A percentile compares a stretch with the other conserved stretches of the same genome.
phyloP scores from a whole-genome alignment of 2,888 invertebrate species.

The Harpagoxenus sublaevis region DNA sequence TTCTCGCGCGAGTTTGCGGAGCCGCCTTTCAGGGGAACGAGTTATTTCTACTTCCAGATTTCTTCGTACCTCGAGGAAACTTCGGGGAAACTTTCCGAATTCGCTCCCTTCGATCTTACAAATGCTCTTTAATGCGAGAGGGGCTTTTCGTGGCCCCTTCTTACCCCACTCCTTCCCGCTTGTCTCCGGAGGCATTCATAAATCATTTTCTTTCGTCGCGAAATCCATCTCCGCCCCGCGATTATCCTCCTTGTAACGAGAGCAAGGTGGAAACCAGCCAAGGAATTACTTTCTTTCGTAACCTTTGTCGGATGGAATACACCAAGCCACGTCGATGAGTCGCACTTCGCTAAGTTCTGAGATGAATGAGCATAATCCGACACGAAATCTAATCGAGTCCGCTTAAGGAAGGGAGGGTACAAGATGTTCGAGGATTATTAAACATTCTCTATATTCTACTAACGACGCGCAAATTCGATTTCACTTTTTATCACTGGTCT shows the following conservation, averaged over 20 bases:
- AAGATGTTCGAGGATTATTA: slow-evolving; percentile 2
- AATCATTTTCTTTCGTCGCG: slow-evolving; percentile 70
- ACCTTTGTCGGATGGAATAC: slow-evolving; percentile 52
- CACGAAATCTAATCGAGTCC: slow-evolving; percentile 26
- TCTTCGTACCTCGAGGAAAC: slow-evolving; percentile 61
- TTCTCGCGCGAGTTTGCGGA: slow-evolving; percentile 32
- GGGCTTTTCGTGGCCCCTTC: neutral
- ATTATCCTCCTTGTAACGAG: slow-evolving; percentile 48
- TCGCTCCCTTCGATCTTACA: slow-evolving; percentile 63
- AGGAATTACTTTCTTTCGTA: slow-evolving; percentile 62
- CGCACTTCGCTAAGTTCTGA: slow-evolving; percentile 1
- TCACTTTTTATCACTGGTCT: neutral
- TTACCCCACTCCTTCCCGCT: neutral
- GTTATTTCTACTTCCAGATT: slow-evolving; percentile 67
- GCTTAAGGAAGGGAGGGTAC: neutral
- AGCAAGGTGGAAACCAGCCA: slow-evolving; percentile 51
- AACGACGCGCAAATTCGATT: neutral
- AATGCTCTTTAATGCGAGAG: slow-evolving; percentile 68
- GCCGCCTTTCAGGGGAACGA: slow-evolving; percentile 51
- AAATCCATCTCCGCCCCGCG: slow-evolving; percentile 57
- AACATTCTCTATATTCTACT: neutral
- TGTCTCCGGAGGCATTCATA: slow-evolving; percentile 53
- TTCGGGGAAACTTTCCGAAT: slow-evolving; percentile 60
- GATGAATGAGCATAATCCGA: slow-evolving; percentile 29
- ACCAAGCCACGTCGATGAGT: slow-evolving; percentile 23